Percentiles rank a stretch among this genome's conserved stretches.
These are phyloP conservation scores for Rhagonycha lutea DNA, from an alignment of 2,888 invertebrate species.

Conservation along the genomic window DNA sequence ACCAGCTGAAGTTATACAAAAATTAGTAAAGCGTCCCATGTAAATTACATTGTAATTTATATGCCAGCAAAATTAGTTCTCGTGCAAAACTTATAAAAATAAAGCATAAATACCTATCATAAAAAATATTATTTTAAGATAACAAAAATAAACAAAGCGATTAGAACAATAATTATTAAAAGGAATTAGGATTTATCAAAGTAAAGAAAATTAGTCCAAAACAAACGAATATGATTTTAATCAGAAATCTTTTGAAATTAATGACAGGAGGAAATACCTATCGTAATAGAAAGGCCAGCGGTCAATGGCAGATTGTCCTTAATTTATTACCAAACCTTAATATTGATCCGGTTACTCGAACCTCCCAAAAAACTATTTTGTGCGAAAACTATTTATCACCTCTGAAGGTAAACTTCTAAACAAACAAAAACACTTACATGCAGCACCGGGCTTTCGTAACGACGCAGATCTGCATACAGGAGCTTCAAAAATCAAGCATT, in stretches of 20 bases:
- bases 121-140: neutral
- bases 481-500: slow-evolving; percentile 43
- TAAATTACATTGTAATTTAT: neutral
- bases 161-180: neutral
- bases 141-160: neutral
- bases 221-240: neutral
- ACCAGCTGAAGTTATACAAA: slow-evolving; percentile 63
- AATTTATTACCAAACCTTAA: neutral
- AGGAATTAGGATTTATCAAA: neutral
- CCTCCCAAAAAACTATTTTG: neutral
- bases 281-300: neutral
- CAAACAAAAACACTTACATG: slow-evolving; percentile 44
- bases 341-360: neutral
- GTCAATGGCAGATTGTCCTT: neutral
- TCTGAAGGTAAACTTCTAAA: slow-evolving; percentile 7
- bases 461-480: slow-evolving; percentile 48
- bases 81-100: neutral
- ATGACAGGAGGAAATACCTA: neutral
- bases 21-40: neutral
- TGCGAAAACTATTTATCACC: neutral
- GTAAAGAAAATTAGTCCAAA: neutral
- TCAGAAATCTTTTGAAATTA: neutral
- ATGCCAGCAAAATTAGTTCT: neutral
- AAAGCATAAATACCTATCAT: neutral
- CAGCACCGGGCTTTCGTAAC: slow-evolving; percentile 40